Percentiles rank a stretch among this genome's conserved stretches.
Evolutionary conservation across 2,888 invertebrate genomes (phyloP).

Genomic region (Sarcophaga carnaria): DNA sequence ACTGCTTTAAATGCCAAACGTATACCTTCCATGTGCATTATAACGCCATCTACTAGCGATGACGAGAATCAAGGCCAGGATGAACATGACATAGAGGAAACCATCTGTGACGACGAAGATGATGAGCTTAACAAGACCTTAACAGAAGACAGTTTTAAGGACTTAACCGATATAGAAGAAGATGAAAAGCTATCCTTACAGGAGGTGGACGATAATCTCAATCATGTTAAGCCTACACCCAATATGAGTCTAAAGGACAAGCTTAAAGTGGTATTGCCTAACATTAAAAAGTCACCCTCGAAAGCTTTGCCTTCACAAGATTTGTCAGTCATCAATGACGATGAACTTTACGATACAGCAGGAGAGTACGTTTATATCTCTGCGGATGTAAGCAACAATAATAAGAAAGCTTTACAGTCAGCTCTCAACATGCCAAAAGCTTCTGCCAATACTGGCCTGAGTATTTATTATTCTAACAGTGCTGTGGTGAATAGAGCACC

Average conservation of each 20-base stretch:
- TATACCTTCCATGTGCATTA: constrained; percentile 96
- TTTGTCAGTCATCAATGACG: constrained; percentile 81
- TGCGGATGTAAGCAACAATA: constrained; percentile 90
- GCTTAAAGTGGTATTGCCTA: constrained; percentile 86
- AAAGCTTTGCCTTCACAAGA: constrained; percentile 81
- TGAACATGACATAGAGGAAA: constrained; percentile 34
- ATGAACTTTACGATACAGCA: constrained; percentile 79
- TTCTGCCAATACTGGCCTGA: constrained; percentile 74
- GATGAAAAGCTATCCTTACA: constrained; percentile 72
- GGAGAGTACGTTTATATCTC: constrained; percentile 94
- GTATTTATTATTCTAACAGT: constrained; percentile 86
- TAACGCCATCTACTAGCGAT: constrained; percentile 93
- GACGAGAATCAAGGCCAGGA: constrained; percentile 85
- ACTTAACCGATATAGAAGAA: constrained; percentile 75
- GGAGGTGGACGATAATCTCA: constrained; percentile 79
- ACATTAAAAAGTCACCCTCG: constrained; percentile 83
- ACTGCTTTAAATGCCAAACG: constrained; percentile 93
- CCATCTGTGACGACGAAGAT: constrained; percentile 33
- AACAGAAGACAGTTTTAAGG: constrained; percentile 83
- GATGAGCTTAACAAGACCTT: constrained; percentile 75
- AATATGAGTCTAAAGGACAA: constrained; percentile 88
- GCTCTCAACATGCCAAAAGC: constrained; percentile 71
- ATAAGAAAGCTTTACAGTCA: constrained; percentile 75
- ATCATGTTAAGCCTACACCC: constrained; percentile 79
- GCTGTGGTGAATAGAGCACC: constrained; percentile 80